Evolutionary conservation across 2,888 invertebrate genomes (phyloP).

Genomic region (Didymodactylos carnosus): DNA sequence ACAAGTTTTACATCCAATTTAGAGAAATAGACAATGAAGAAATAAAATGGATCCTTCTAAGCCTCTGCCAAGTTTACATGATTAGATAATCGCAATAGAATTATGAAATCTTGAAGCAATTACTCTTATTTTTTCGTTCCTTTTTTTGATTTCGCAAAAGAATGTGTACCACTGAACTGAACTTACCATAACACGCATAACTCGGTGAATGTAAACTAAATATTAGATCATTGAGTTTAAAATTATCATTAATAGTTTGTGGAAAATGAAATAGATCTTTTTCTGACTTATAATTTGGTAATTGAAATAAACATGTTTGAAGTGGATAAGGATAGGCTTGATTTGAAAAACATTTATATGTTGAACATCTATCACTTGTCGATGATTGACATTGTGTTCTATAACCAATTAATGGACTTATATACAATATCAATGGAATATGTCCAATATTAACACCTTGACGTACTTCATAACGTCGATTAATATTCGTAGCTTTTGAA

Average conservation of each 20-base stretch:
- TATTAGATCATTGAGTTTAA: neutral
- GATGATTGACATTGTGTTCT: neutral
- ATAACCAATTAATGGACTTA: neutral
- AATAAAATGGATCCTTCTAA: no score
- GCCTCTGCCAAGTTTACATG: no score
- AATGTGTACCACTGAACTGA: no score
- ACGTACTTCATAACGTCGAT: neutral
- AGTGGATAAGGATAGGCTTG: neutral
- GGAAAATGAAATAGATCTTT: neutral
- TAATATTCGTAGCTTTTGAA: neutral
- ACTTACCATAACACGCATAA: no score
- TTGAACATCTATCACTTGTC: neutral
- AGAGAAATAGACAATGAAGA: no score
- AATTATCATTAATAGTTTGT: neutral
- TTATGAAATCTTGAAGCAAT: no score
- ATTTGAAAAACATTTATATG: neutral
- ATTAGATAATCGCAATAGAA: no score
- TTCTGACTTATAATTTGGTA: neutral
- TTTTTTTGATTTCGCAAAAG: no score
- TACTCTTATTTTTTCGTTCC: no score
- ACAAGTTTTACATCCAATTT: no score
- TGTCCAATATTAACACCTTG: neutral
- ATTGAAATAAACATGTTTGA: neutral
- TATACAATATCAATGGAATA: neutral
- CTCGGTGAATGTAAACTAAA: neutral